Percentiles rank a stretch among this genome's conserved stretches.
These are phyloP conservation scores for Tipula helvola DNA, from an alignment of 2,888 invertebrate genomes.

Conservation along the genomic window DNA sequence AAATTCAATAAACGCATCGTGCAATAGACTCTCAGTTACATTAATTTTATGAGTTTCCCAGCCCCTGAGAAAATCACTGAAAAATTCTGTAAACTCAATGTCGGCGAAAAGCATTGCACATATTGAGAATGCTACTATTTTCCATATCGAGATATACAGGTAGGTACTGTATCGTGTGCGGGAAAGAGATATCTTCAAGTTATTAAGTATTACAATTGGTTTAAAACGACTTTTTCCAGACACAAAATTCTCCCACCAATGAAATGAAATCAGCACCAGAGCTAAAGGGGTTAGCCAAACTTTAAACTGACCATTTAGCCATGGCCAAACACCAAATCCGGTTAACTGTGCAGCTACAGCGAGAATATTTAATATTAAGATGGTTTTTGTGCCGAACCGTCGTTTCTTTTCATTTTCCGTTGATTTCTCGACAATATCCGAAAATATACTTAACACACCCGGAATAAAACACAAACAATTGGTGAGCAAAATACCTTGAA, in stretches of 20 bases:
- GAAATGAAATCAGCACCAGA: slow-evolving; percentile 54
- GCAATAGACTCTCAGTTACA: slow-evolving; percentile 39
- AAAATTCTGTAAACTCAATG: slow-evolving; percentile 28
- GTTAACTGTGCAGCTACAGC: slow-evolving; percentile 51
- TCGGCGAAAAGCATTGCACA: slow-evolving; percentile 45
- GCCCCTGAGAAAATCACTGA: slow-evolving; percentile 37
- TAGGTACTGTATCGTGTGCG: slow-evolving; percentile 60
- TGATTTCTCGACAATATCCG: neutral
- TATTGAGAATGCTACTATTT: slow-evolving; percentile 57
- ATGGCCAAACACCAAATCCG: slow-evolving; percentile 56
- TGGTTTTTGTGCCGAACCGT: neutral
- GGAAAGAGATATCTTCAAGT: slow-evolving; percentile 38
- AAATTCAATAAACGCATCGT: neutral
- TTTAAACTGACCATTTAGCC: slow-evolving; percentile 37
- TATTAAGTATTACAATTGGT: neutral
- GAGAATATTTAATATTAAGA: slow-evolving; percentile 38
- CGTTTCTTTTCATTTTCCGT: neutral
- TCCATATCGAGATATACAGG: slow-evolving; percentile 59
- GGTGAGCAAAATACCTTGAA: slow-evolving; percentile 72
- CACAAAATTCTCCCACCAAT: slow-evolving; percentile 79
- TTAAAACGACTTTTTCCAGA: slow-evolving; percentile 28
- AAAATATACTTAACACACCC: slow-evolving; percentile 41
- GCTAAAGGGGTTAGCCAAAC: slow-evolving; percentile 53
- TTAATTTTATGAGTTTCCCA: slow-evolving; percentile 41
- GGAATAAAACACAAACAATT: slow-evolving; percentile 76